Conservation (phyloP, 2,113 vertebrate species). For the Entomyzon cyanotis region DNA sequence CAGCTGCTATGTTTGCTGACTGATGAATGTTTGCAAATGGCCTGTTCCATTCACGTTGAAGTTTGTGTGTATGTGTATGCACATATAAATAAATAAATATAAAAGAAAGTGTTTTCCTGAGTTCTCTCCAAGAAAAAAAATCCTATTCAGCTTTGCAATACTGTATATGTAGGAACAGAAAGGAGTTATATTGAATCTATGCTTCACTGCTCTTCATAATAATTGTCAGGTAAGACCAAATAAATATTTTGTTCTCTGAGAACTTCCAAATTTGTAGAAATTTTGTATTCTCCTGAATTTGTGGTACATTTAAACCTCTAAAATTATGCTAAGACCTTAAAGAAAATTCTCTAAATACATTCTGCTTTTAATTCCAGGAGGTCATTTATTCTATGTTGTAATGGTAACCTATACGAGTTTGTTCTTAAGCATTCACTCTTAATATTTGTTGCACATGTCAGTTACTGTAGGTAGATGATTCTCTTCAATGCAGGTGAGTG, state of each 20-base stretch:
- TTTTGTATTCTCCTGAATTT: background rate
- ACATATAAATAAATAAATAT: background rate
- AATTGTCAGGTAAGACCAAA: background rate
- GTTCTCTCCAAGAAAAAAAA: background rate
- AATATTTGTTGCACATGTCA: background rate
- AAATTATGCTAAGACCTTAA: background rate
- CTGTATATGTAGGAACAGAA: background rate
- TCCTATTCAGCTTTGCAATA: background rate
- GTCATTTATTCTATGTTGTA: background rate
- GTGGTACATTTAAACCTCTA: background rate
- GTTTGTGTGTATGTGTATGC: background rate
- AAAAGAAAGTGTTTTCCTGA: background rate
- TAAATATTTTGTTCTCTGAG: background rate
- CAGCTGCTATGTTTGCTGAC: constrained; percentile 21
- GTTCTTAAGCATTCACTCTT: background rate
- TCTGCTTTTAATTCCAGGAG: background rate
- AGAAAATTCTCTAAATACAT: background rate
- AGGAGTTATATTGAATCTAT: background rate
- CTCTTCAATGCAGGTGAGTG: background rate
- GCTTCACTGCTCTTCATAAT: background rate
- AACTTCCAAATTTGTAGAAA: background rate
- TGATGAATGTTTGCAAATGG: constrained; percentile 11
- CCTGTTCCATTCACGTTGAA: background rate
- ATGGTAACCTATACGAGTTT: background rate
- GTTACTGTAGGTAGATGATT: background rate